A percentile compares a stretch with the other conserved stretches of the same genome.
Conservation (phyloP, 1,140 invertebrate species). For the Diorhabda elongata region DNA sequence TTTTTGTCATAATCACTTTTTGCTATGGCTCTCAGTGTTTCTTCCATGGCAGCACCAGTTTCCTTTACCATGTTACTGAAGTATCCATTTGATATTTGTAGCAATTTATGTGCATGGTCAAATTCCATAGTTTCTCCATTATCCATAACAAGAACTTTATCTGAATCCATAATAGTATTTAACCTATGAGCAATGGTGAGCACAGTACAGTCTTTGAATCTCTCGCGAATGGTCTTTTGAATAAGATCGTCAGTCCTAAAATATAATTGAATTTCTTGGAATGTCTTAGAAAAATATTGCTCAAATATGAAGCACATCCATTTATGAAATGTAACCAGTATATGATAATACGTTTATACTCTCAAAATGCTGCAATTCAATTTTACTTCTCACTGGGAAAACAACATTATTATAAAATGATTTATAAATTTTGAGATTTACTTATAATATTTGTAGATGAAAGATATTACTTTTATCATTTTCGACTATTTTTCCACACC, state of each 20-base stretch:
- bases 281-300: no score
- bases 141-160: conserved; percentile 46
- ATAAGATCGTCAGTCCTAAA: conserved; percentile 57
- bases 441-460: no score
- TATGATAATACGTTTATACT: no score
- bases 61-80: conserved; percentile 67
- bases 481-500: no score
- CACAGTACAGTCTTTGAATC: conserved; percentile 61
- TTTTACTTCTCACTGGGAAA: no score
- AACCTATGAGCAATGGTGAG: conserved; percentile 67
- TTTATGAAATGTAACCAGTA: no score
- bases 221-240: conserved; percentile 56
- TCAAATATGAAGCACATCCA: no score
- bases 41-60: conserved; percentile 46
- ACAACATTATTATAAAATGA: no score
- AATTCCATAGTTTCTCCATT: conserved; percentile 43
- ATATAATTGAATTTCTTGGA: conserved; percentile 24
- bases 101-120: conserved; percentile 41
- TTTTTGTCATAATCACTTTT: conserved; percentile 27
- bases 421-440: no score
- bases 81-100: conserved; percentile 50
- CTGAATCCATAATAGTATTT: conserved; percentile 42
- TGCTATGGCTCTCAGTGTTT: conserved; percentile 31
- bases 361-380: no score
- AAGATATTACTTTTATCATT: no score